Conservation (phyloP, 2,797 vertebrate genomes). For the Bryconaethiops microstoma region DNA sequence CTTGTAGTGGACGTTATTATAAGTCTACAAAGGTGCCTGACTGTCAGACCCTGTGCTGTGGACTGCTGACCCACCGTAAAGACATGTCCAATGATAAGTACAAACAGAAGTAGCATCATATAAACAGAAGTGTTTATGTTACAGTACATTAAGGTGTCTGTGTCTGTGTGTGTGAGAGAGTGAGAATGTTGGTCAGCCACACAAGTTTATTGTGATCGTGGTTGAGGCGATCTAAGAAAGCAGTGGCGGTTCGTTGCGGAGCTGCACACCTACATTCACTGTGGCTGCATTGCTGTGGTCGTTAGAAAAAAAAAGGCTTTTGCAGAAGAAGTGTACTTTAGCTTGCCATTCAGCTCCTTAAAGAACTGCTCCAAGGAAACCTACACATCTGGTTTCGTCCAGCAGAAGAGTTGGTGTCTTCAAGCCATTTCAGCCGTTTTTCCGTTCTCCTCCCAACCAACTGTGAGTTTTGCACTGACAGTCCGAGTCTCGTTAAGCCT, state of each 20-base stretch:
- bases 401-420: neutral
- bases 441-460: neutral
- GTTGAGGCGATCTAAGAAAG: conserved; percentile 35
- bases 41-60: neutral
- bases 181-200: neutral
- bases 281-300: conserved; percentile 4
- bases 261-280: conserved; percentile 13
- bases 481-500: neutral
- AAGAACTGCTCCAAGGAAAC: neutral
- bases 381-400: neutral
- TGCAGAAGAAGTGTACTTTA: conserved; percentile 22
- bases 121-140: conserved; percentile 17
- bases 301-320: conserved; percentile 36
- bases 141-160: neutral
- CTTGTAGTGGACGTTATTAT: neutral
- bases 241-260: neutral
- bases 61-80: neutral
- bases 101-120: conserved; percentile 33
- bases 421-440: neutral
- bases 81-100: conserved; percentile 6
- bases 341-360: neutral
- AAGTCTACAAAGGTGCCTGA: conserved; percentile 9
- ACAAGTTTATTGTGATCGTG: neutral
- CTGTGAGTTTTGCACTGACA: neutral
- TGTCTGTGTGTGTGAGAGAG: too few species aligned